Percentiles rank a stretch among this genome's conserved stretches.
These are phyloP conservation scores for Eulemur rubriventer DNA, from an alignment of 2,797 vertebrate species.

Conservation along the genomic window DNA sequence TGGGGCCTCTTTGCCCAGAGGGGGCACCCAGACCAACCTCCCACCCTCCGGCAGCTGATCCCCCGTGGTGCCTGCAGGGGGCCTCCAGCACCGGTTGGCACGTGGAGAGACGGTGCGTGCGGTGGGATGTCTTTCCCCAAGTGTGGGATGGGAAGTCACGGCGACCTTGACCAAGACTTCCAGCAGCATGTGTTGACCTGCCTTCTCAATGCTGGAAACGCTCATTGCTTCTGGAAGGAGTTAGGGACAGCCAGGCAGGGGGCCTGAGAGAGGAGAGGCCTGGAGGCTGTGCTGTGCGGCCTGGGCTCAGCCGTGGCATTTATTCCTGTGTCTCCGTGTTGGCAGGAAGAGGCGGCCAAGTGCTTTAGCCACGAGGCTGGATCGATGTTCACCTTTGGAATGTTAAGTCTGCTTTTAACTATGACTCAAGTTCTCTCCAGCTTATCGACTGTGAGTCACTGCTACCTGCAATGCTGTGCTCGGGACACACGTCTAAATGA, in stretches of 20 bases:
- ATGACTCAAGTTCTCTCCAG: not conserved
- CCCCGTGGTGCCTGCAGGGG: not conserved
- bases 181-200: not conserved
- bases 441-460: not conserved
- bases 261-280: not conserved
- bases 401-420: not conserved
- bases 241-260: not conserved
- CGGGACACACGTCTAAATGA: not conserved
- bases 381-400: not conserved
- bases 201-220: not conserved
- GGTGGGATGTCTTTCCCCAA: not conserved
- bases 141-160: not conserved
- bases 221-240: not conserved
- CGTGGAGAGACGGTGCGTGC: not conserved
- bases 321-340: not conserved
- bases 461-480: not conserved
- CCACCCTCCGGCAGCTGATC: fast-evolving
- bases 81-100: fast-evolving
- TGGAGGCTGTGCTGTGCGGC: fast-evolving
- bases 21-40: too few species aligned
- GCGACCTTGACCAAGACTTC: not conserved
- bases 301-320: too few species aligned
- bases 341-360: not conserved
- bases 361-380: not conserved
- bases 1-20: not conserved